Evolutionary conservation across 2,888 invertebrate species (phyloP), one percentile per base, ranked within the genome.

Genomic region (Lampropteryx suffumata): DNA sequence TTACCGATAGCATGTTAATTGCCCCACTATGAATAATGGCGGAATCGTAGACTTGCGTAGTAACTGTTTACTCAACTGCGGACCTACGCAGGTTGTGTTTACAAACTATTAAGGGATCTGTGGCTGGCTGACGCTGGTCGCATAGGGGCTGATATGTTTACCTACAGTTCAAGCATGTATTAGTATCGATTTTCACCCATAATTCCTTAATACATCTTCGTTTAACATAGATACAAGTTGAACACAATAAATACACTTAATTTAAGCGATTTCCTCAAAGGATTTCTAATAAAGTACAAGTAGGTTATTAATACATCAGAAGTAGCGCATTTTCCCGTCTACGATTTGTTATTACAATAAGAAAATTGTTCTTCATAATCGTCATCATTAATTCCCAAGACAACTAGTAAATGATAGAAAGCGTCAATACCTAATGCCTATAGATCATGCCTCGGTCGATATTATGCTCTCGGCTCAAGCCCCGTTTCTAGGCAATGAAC

Each of bases 1-100:
- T 50, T 43, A 48, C 42, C 48, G 57, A 61, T 58, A 58, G 34
- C 49, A 6, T 28, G 35, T 21, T 40, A 11, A 28, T 29, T 30
- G 21, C 13, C 32, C n/a, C 34, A 42, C 29, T 17, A 17, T 17
- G 17, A 17, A 17, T 17, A 17, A 17, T 17, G 4, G 17, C 17
- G 17, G 17, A 17, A 17, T 17, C 2, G 2, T 2, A 17, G 17
- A 17, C 17, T 17, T 17, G 17, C 17, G 17, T 17, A 17, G 3
- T 17, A 2, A 17, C 17, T 17, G 17, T 17, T 17, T 17, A 17
- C 17, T 17, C 17, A 17, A 17, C 17, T 17, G 17, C 17, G 4
- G 17, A 17, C 17, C 17, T 17, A 3, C 17, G 17, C 17, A 17
- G 17, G 17, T 17, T 17, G 17, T 17, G 4, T 17, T 2, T 4